A percentile compares a stretch with the other conserved stretches of the same genome.
Evolutionary conservation across 1,140 invertebrate genomes (phyloP).

Genomic region (Coenobita brevimanus): DNA sequence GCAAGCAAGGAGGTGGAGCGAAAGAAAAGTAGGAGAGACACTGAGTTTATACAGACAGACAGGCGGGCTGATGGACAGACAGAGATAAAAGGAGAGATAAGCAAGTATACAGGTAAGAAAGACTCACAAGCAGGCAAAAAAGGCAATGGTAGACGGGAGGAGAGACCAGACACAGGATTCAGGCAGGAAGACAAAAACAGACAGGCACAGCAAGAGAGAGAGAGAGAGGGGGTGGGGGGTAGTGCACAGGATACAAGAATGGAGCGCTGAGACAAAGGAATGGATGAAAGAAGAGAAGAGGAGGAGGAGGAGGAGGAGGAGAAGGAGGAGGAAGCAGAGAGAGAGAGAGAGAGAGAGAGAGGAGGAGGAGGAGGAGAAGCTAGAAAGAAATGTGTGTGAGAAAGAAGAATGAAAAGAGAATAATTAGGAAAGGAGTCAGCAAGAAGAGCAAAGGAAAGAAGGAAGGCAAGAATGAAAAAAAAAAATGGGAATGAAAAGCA

Average conservation of each 20-base stretch:
- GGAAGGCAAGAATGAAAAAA: too few relatives aligned
- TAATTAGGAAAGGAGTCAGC: too few relatives aligned
- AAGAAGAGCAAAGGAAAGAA: too few relatives aligned
- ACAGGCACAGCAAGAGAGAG: background rate
- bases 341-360: background rate
- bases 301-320: too few relatives aligned
- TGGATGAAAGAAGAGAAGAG: too few relatives aligned
- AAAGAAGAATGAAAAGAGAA: too few relatives aligned
- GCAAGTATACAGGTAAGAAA: background rate
- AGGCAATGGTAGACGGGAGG: background rate
- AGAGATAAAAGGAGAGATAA: background rate
- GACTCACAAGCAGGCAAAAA: background rate
- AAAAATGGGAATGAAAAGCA: too few relatives aligned
- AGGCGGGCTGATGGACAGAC: too few relatives aligned
- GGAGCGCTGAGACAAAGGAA: background rate
- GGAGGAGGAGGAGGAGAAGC: background rate
- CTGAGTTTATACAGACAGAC: too few relatives aligned
- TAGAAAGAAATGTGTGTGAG: too few relatives aligned
- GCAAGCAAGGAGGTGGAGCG: too few relatives aligned
- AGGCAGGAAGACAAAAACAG: background rate
- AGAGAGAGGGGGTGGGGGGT: background rate
- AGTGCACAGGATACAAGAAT: background rate
- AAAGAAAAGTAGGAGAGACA: background rate
- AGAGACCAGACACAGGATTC: background rate
- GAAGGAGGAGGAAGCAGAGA: background rate